phyloP scores from a whole-genome alignment of 2,888 invertebrate species.

The Lithosia quadra region DNA sequence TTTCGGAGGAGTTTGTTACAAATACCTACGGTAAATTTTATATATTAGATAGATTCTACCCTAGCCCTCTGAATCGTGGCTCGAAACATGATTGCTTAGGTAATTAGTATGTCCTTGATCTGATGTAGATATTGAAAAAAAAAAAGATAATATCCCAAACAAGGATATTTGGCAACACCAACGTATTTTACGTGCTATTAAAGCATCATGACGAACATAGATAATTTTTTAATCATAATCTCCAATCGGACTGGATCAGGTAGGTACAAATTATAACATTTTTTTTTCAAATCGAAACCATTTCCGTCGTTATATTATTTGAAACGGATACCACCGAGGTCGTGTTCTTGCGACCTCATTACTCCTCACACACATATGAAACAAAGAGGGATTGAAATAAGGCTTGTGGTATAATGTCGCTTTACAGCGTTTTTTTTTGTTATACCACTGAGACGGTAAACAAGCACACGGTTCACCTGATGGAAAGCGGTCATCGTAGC shows the following conservation, averaged over 20 bases:
- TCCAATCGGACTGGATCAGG: slow-evolving; percentile 32
- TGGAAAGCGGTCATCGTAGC: no score
- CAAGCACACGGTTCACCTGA: no score
- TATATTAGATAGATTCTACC: no score
- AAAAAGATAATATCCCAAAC: background rate
- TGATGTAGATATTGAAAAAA: no score
- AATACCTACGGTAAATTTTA: no score
- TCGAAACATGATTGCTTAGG: no score
- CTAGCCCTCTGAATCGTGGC: no score
- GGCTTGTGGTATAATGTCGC: background rate
- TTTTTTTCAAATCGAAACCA: slow-evolving; percentile 62
- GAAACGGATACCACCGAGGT: slow-evolving; percentile 75
- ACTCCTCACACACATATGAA: slow-evolving; percentile 18
- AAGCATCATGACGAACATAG: slow-evolving; percentile 39
- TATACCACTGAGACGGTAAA: no score
- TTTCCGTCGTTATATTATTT: slow-evolving; percentile 69
- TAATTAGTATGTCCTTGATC: no score
- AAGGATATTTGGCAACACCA: slow-evolving; percentile 3
- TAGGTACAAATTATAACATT: slow-evolving; percentile 38
- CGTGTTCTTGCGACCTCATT: slow-evolving; percentile 60
- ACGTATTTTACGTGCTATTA: slow-evolving; percentile 22
- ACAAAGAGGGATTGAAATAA: slow-evolving; percentile 5
- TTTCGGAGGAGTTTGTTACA: no score
- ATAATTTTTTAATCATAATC: slow-evolving; percentile 30
- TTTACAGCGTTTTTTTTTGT: no score